Evolutionary conservation across 2,113 vertebrate genomes (phyloP).

Genomic region (Athene cunicularia): DNA sequence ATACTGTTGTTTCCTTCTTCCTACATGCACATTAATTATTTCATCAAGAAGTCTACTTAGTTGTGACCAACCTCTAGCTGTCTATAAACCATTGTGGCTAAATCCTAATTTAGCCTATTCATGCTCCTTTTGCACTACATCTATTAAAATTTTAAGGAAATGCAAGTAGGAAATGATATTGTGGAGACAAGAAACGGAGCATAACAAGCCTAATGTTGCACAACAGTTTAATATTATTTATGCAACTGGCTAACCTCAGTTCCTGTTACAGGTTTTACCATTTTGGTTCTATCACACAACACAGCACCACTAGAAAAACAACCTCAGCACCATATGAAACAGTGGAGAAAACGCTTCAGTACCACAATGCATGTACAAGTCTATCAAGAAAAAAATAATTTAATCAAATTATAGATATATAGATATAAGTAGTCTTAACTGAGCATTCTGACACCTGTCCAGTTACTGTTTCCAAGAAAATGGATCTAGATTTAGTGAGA

Average conservation of each 20-base stretch:
- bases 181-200: neutral
- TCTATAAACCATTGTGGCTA: neutral
- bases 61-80: fast-evolving
- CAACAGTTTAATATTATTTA: neutral
- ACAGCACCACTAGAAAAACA: neutral
- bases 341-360: neutral
- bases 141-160: neutral
- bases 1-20: neutral
- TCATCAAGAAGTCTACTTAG: neutral
- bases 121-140: neutral
- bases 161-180: neutral
- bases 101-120: neutral
- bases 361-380: neutral
- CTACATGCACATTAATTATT: neutral
- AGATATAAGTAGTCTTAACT: neutral
- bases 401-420: neutral
- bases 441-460: neutral
- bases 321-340: neutral
- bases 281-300: neutral
- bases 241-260: neutral
- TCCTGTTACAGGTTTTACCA: neutral
- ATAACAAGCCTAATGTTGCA: neutral
- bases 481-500: neutral
- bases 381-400: neutral
- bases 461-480: neutral